phyloP scores from a whole-genome alignment of 2,888 invertebrate species.

The Pollenia angustigena region DNA sequence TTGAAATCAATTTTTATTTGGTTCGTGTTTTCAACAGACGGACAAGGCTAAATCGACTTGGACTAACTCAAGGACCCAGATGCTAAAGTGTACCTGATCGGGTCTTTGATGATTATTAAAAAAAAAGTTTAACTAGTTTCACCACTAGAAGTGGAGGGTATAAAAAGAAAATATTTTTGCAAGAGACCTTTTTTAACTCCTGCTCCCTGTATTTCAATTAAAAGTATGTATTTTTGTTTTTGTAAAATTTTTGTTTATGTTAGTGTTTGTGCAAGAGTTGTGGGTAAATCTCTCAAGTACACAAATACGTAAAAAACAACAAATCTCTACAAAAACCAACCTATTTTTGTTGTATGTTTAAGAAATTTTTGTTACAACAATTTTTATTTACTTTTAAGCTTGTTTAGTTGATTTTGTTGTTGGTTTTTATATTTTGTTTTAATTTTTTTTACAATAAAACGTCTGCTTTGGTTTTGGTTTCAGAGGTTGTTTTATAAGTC shows the following conservation, averaged over 20 bases:
- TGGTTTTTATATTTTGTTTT: conserved; percentile 31
- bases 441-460: conserved; percentile 44
- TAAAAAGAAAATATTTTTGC: neutral
- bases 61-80: no score
- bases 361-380: conserved; percentile 46
- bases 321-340: neutral
- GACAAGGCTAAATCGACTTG: no score
- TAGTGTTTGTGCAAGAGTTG: neutral
- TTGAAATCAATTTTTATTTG: no score
- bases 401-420: conserved; percentile 58
- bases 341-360: conserved; percentile 35
- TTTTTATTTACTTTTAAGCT: conserved; percentile 68
- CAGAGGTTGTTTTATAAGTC: conserved; percentile 57
- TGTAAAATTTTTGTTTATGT: neutral
- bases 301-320: neutral
- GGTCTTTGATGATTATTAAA: no score
- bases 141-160: no score
- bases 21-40: no score
- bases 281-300: neutral
- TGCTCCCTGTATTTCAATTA: no score
- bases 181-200: no score
- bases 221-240: neutral
- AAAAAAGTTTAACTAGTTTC: no score
- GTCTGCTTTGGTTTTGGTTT: conserved; percentile 66
- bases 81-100: no score